phyloP scores from a whole-genome alignment of 2,113 vertebrate genomes.

The Dipodomys ordii region DNA sequence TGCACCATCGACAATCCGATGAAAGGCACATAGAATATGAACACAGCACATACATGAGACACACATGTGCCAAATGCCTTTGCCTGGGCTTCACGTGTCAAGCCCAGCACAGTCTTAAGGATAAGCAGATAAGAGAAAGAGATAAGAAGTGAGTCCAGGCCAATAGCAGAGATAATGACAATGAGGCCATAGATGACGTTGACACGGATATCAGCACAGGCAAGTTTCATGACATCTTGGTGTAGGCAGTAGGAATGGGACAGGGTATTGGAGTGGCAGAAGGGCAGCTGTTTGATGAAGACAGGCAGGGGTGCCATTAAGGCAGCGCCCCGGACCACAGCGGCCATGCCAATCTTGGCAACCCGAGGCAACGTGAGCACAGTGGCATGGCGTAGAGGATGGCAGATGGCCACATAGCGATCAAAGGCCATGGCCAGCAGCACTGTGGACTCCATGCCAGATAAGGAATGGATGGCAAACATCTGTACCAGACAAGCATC shows the following conservation, averaged over 20 bases:
- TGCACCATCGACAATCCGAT: conserved; percentile 83
- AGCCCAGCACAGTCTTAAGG: conserved; percentile 78
- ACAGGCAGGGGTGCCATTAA: conserved; percentile 80
- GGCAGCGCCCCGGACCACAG: conserved; percentile 77
- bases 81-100: conserved; percentile 77
- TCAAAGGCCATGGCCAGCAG: conserved; percentile 83
- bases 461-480: conserved; percentile 83
- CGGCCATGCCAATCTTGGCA: conserved; percentile 76
- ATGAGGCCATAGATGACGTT: conserved; percentile 79
- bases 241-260: conserved; percentile 82
- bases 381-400: conserved; percentile 79
- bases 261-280: conserved; percentile 77
- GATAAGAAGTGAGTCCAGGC: conserved; percentile 78
- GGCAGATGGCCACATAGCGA: conserved; percentile 82
- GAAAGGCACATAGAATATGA: conserved; percentile 81
- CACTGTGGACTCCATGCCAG: conserved; percentile 82
- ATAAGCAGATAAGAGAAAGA: conserved; percentile 80
- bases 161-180: conserved; percentile 79
- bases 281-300: conserved; percentile 77
- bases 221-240: conserved; percentile 82
- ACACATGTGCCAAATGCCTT: conserved; percentile 82
- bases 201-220: conserved; percentile 75
- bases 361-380: conserved; percentile 77
- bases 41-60: conserved; percentile 82
- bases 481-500: conserved; percentile 82